Conservation (phyloP, 2,113 vertebrate species). For the Hystrix cristata region DNA sequence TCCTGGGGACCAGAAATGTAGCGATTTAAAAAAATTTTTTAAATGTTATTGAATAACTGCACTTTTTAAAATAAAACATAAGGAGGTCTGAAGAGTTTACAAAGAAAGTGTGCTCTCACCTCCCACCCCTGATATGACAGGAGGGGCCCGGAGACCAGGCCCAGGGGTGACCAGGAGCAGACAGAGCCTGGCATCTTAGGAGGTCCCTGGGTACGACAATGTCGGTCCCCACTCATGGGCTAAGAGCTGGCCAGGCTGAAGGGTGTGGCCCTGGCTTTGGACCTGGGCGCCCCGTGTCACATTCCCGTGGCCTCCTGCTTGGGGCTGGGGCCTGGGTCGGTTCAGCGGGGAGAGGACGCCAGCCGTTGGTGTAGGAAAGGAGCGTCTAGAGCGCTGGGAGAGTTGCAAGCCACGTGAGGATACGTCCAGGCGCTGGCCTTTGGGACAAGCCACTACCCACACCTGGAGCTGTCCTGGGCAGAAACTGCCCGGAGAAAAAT, state of each 20-base stretch:
- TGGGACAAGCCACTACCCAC: not conserved
- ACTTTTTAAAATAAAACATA: not conserved
- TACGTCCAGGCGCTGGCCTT: not conserved
- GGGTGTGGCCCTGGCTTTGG: not conserved
- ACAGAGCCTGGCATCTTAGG: not conserved
- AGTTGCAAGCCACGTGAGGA: not conserved
- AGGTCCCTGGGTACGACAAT: not conserved
- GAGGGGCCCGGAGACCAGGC: not conserved
- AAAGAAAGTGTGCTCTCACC: rapidly evolving
- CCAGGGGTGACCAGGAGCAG: not conserved
- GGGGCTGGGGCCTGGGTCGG: not conserved
- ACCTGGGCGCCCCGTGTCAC: not conserved
- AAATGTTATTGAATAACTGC: not conserved
- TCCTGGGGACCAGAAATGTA: not conserved
- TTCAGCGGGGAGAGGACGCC: not conserved
- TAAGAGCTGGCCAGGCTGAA: not conserved
- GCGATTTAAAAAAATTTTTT: not conserved
- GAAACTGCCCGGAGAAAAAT: not conserved
- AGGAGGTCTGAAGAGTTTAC: not conserved
- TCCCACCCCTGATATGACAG: not conserved
- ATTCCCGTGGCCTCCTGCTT: not conserved
- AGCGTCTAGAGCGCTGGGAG: not conserved
- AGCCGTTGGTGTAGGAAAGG: not conserved
- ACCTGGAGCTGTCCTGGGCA: not conserved
- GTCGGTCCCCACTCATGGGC: not conserved